A percentile compares a stretch with the other conserved stretches of the same genome.
phyloP scores from a whole-genome alignment of 1,140 invertebrate species.

The Drosophila guanche region DNA sequence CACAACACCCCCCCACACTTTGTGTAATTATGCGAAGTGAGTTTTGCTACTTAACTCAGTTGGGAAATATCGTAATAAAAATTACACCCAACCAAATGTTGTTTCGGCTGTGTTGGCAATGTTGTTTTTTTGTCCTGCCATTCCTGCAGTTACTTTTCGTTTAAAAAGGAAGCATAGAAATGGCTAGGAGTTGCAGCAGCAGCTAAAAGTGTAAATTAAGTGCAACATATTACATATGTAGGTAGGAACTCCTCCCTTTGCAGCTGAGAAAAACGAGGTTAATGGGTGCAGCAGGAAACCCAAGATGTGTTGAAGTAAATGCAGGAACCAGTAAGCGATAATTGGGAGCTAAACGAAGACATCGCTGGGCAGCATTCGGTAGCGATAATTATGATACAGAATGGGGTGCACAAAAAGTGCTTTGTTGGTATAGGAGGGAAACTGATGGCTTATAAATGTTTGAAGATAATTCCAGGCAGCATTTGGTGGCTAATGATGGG shows the following conservation, averaged over 20 bases:
- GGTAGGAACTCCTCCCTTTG: too few species aligned
- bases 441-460: too few species aligned
- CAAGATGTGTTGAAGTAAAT: neutral
- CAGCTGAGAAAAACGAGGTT: slow-evolving; percentile 3
- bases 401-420: too few species aligned
- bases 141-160: slow-evolving; percentile 21
- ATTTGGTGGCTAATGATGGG: too few species aligned
- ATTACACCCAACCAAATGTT: slow-evolving; percentile 32
- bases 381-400: too few species aligned
- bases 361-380: too few species aligned
- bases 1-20: slow-evolving; percentile 11
- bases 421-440: too few species aligned
- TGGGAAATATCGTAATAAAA: slow-evolving; percentile 66
- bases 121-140: neutral
- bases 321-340: neutral
- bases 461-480: too few species aligned
- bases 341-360: too few species aligned
- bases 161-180: neutral
- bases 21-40: slow-evolving; percentile 66
- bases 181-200: neutral
- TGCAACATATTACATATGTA: neutral
- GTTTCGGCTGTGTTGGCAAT: neutral
- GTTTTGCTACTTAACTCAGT: slow-evolving; percentile 64
- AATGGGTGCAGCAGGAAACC: neutral
- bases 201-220: neutral